A percentile compares a stretch with the other conserved stretches of the same genome.
Conservation (phyloP, 2,888 invertebrate genomes). For the Drosophila planitibia region DNA sequence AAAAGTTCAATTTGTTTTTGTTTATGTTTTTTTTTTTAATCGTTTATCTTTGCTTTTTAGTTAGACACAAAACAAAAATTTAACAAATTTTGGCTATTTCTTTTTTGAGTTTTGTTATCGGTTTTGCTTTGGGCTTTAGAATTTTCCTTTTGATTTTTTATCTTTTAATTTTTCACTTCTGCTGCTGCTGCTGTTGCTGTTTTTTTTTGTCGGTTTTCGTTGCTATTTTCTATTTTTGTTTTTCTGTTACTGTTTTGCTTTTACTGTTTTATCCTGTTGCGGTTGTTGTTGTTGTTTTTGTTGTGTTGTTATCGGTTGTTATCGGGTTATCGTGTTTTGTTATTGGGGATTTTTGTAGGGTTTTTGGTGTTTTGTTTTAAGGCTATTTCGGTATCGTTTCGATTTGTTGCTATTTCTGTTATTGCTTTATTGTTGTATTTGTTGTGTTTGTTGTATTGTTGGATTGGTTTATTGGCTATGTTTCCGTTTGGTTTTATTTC, state of each 20-base stretch:
- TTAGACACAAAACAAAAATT: conserved; percentile 69
- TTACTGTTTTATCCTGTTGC: conserved; percentile 40
- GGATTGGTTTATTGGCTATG: conserved; percentile 52
- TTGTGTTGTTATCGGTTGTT: conserved; percentile 42
- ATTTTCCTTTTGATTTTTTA: conserved; percentile 60
- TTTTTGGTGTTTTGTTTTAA: conserved; percentile 34
- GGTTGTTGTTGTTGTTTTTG: conserved; percentile 15
- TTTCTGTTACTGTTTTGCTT: conserved; percentile 46
- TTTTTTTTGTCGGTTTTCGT: conserved; percentile 42
- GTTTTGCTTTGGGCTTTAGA: conserved; percentile 62
- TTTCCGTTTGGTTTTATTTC: conserved; percentile 53
- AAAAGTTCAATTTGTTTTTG: conserved; percentile 62
- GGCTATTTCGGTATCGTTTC: conserved; percentile 67
- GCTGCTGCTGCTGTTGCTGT: conserved; percentile 43
- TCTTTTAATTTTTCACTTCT: conserved; percentile 59
- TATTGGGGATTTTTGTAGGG: conserved; percentile 10
- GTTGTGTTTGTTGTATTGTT: conserved; percentile 42
- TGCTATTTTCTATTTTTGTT: conserved; percentile 49
- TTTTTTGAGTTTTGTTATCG: conserved; percentile 38
- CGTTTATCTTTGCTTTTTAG: conserved; percentile 34
- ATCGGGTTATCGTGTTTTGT: conserved; percentile 36
- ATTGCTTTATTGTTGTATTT: conserved; percentile 37
- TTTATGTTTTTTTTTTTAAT: conserved; percentile 11
- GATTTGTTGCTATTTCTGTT: conserved; percentile 56
- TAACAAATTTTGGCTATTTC: conserved; percentile 82